These are phyloP conservation scores for Sylvia borin DNA, from an alignment of 2,797 vertebrate species.

Conservation along the genomic window DNA sequence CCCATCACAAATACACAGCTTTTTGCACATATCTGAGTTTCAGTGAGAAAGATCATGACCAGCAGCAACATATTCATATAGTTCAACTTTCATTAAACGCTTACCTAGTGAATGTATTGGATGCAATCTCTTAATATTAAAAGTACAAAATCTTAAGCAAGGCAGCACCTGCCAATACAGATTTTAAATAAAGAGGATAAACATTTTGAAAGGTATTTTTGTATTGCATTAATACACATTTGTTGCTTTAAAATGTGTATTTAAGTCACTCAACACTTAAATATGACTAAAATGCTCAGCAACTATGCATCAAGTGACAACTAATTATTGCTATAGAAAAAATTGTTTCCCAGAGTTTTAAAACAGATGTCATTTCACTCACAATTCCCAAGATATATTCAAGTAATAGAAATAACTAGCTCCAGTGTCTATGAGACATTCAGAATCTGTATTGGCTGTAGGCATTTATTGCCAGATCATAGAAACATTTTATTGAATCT, in stretches of 20 bases:
- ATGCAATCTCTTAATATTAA: constrained; percentile 13
- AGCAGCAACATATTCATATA: constrained; percentile 22
- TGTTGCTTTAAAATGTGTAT: constrained; percentile 21
- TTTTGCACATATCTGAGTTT: not conserved
- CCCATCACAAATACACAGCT: constrained; percentile 10
- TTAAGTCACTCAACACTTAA: constrained; percentile 15
- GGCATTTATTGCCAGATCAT: constrained; percentile 48
- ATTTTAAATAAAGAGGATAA: constrained; percentile 40
- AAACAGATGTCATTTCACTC: not conserved
- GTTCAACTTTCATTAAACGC: not conserved
- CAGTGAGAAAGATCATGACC: constrained; percentile 32
- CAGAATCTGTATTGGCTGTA: constrained; percentile 62
- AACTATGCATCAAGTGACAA: constrained; percentile 6
- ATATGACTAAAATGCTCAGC: constrained; percentile 4
- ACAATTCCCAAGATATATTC: constrained; percentile 4
- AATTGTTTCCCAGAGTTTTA: constrained; percentile 52
- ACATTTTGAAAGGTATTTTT: not conserved
- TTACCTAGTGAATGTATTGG: constrained; percentile 25
- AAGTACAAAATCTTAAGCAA: constrained; percentile 39
- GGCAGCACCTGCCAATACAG: constrained; percentile 48
- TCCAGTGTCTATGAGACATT: constrained; percentile 50
- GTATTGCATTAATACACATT: constrained; percentile 44
- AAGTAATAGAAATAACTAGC: constrained; percentile 49
- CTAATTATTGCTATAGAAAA: constrained; percentile 67
- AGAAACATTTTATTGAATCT: constrained; percentile 32